Percentiles rank a stretch among this genome's conserved stretches.
phyloP scores from a whole-genome alignment of 1,140 invertebrate species.

The Lasioglossum baleicum region DNA sequence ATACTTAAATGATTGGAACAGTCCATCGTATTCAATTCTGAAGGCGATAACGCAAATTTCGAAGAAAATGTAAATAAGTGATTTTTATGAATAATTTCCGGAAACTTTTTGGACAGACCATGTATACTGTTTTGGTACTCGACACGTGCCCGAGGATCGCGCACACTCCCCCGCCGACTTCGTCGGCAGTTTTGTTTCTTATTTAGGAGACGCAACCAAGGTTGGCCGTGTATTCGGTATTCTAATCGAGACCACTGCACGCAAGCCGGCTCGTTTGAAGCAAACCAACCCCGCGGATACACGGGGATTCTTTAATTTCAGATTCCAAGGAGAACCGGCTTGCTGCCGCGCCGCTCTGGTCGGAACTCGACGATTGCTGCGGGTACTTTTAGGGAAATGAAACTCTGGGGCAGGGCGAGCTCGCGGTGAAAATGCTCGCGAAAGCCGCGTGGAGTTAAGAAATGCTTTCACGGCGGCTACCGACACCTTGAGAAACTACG shows the following conservation, averaged over 20 bases:
- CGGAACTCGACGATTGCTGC: slow-evolving; percentile 50
- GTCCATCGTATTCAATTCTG: too few relatives aligned
- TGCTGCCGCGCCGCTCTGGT: background rate
- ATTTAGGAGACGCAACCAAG: background rate
- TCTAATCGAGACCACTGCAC: slow-evolving; percentile 2
- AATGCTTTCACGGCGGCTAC: slow-evolving; percentile 39
- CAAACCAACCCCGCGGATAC: background rate
- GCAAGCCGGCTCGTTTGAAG: background rate
- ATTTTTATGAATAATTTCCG: too few relatives aligned
- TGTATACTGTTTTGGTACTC: too few relatives aligned
- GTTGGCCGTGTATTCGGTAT: background rate
- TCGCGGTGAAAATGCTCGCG: slow-evolving; percentile 48
- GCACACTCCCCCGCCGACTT: background rate
- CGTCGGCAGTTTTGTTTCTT: background rate
- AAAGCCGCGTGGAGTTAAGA: slow-evolving; percentile 20
- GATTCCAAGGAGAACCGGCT: slow-evolving; percentile 39
- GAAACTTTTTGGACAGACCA: too few relatives aligned
- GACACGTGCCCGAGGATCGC: too few relatives aligned
- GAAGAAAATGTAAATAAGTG: too few relatives aligned
- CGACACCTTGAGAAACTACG: slow-evolving; percentile 30
- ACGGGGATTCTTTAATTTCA: slow-evolving; percentile 58
- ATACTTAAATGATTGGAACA: too few relatives aligned
- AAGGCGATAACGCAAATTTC: too few relatives aligned
- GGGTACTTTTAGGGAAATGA: slow-evolving; percentile 70
- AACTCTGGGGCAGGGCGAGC: slow-evolving; percentile 54